Percentiles rank a stretch among this genome's conserved stretches.
These are phyloP conservation scores for Nysson spinosus DNA, from an alignment of 2,888 invertebrate species.

Conservation along the genomic window DNA sequence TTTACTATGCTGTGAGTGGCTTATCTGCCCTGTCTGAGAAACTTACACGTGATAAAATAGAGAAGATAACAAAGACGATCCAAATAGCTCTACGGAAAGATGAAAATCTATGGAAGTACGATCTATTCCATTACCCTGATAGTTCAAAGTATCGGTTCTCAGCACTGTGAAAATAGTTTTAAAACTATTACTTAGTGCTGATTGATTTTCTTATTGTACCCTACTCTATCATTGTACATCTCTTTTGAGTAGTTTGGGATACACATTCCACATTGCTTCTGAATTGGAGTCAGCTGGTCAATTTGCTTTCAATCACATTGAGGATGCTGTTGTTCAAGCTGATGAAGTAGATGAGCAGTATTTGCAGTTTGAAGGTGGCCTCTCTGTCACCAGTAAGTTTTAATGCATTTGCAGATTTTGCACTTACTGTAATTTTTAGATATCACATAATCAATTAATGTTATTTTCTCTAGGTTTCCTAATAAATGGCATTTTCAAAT, in stretches of 20 bases:
- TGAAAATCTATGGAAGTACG: constrained; percentile 85
- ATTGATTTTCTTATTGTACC: neutral
- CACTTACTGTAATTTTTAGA: too few species aligned
- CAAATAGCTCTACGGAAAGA: constrained; percentile 90
- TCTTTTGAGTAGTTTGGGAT: constrained; percentile 84
- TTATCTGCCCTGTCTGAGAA: constrained; percentile 84
- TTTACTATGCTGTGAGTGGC: constrained; percentile 86
- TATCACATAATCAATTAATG: neutral
- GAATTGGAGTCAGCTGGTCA: constrained; percentile 84
- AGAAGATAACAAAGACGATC: constrained; percentile 85
- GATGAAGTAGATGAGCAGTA: constrained; percentile 95
- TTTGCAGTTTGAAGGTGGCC: constrained; percentile 94
- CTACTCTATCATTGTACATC: too few species aligned
- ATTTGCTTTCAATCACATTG: constrained; percentile 86
- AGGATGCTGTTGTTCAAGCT: constrained; percentile 95
- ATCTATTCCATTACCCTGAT: constrained; percentile 9
- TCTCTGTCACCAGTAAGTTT: constrained; percentile 83
- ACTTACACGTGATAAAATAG: constrained; percentile 80
- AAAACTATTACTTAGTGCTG: neutral
- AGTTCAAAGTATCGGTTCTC: neutral
- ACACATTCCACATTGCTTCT: constrained; percentile 90
- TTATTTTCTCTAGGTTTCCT: constrained; percentile 77
- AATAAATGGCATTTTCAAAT: constrained; percentile 82
- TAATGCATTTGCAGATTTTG: neutral
- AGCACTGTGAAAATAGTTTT: neutral